A percentile compares a stretch with the other conserved stretches of the same genome.
phyloP scores from a whole-genome alignment of 2,888 invertebrate species.

The Apodemia duryi region DNA sequence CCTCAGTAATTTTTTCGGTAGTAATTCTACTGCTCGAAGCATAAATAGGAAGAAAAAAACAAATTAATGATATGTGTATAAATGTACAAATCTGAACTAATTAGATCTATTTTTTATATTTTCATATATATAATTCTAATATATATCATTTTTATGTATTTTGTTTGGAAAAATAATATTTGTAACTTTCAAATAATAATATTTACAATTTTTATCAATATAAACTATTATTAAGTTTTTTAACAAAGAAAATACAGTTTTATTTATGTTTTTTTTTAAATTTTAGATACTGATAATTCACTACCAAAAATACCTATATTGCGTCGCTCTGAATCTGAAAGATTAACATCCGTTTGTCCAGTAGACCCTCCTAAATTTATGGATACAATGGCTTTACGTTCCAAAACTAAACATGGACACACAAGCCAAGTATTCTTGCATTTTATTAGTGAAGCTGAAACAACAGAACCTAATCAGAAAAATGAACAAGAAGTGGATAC shows the following conservation, averaged over 20 bases:
- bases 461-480: conserved; percentile 26
- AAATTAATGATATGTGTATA: too few relatives aligned
- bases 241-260: too few relatives aligned
- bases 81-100: too few relatives aligned
- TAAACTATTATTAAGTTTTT: too few relatives aligned
- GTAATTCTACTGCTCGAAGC: too few relatives aligned
- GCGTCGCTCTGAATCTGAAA: conserved; percentile 72
- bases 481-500: conserved; percentile 30
- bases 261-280: neutral
- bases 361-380: conserved; percentile 81
- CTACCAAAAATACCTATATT: conserved; percentile 63
- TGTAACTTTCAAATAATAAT: neutral
- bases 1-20: too few relatives aligned
- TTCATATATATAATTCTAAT: too few relatives aligned
- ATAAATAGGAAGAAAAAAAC: too few relatives aligned
- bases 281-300: conserved; percentile 60
- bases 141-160: too few relatives aligned
- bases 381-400: conserved; percentile 91
- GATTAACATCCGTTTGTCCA: conserved; percentile 53
- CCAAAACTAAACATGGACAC: conserved; percentile 80
- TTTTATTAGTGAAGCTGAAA: conserved; percentile 54
- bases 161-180: neutral
- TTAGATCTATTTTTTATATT: too few relatives aligned
- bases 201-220: neutral
- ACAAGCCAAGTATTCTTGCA: conserved; percentile 82